Percentiles rank a stretch among this genome's conserved stretches.
These are phyloP conservation scores for Ptiloglossa arizonensis DNA, from an alignment of 1,140 invertebrate species.

Conservation along the genomic window DNA sequence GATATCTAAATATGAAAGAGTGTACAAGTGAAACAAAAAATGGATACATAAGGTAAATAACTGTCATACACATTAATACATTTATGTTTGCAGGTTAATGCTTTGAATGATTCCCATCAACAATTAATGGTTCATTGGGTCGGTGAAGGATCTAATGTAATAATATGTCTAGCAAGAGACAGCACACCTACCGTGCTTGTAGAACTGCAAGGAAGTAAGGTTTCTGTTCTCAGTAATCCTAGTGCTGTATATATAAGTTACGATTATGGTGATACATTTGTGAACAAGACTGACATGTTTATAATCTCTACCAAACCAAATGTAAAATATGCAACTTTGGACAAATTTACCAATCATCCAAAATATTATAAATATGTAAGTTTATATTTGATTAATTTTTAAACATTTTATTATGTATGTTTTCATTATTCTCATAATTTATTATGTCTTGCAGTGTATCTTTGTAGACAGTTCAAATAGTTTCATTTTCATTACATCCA, in stretches of 20 bases:
- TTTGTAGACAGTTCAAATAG: slow-evolving; percentile 91
- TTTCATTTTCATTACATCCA: slow-evolving; percentile 88
- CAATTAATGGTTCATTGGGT: slow-evolving; percentile 96
- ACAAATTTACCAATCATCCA: slow-evolving; percentile 93
- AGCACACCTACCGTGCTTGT: slow-evolving; percentile 81
- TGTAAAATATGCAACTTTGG: slow-evolving; percentile 86
- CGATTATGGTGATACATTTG: slow-evolving; percentile 91
- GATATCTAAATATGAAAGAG: not conserved
- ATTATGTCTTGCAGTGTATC: slow-evolving; percentile 87
- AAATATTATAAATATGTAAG: slow-evolving; percentile 89
- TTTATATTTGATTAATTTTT: slow-evolving; percentile 53
- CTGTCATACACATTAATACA: too few species aligned
- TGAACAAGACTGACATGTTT: slow-evolving; percentile 88
- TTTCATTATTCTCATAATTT: not conserved
- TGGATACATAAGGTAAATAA: too few species aligned
- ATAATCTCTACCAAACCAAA: slow-evolving; percentile 80
- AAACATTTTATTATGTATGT: not conserved
- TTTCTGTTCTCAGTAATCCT: slow-evolving; percentile 79
- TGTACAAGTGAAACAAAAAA: too few species aligned
- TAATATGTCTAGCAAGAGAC: slow-evolving; percentile 92
- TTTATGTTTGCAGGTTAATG: slow-evolving; percentile 83
- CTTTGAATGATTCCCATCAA: slow-evolving; percentile 92
- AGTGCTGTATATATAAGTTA: slow-evolving; percentile 92
- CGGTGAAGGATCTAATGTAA: slow-evolving; percentile 91
- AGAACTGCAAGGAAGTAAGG: slow-evolving; percentile 69